Base-by-base conservation (phyloP, 1,140 invertebrate genomes). In the Onthophagus taurus region DNA sequence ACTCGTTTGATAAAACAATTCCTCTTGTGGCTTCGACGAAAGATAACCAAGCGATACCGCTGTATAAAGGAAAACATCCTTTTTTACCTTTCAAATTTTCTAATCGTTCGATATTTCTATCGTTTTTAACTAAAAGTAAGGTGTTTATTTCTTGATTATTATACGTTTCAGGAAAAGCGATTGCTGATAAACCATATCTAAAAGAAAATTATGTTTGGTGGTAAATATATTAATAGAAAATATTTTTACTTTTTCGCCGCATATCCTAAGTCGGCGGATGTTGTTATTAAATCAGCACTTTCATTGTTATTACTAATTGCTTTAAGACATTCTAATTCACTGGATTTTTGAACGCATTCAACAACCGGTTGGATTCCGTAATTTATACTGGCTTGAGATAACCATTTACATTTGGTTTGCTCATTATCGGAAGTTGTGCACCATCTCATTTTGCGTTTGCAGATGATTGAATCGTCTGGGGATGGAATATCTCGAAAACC, bases 241-340 rank as follows among this genome's bases (percentile, higher is more conserved):
- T n/a, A n/a, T 14, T 12, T 12, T 70, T 67, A 84, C 73, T 73
- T 66, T 58, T 80, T 75, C n/a, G 78, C 78, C 18, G 80, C 60
- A 53, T 76, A 83, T 31, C 81, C 80, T 48, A 80, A 78, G 52
- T 83, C 81, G 0, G 80, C 74, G 30, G 82, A 78, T 1, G 79
- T 61, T 2, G 72, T 71, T 11, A 83, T 74, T 39, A 87, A 65
- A 57, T 88, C 82, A n/a, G 78, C 75, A 4, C 68, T 46, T n/a
- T n/a, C n/a, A 9, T 70, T 64, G 3, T 72, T 62, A 9, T 9
- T 39, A 18, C 67, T 61, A 17, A 87, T 75, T 41, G 70, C 66
- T 0, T 61, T 53, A 38, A 87, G 70, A 58, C 84, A 88, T 11
- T 76, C 34, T 76, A 68, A 3, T 61, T 52, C 43, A 16, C 37